phyloP scores from a whole-genome alignment of 2,797 vertebrate genomes.

The Pangasius mekongensis region DNA sequence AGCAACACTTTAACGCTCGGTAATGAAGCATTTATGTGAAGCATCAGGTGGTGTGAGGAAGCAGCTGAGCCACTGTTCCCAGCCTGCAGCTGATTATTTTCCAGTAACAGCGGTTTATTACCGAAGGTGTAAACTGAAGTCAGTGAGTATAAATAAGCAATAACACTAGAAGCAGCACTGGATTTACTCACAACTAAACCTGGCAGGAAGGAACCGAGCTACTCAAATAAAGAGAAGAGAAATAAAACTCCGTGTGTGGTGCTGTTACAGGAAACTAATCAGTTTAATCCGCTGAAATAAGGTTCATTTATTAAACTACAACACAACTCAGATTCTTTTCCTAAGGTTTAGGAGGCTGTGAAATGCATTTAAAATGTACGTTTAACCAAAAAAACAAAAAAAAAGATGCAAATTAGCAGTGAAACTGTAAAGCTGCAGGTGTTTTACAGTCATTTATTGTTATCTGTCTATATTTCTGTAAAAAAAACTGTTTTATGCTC shows the following conservation, averaged over 20 bases:
- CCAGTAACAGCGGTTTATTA: slow-evolving; percentile 2
- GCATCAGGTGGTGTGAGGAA: not conserved
- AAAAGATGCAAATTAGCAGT: too few relatives aligned
- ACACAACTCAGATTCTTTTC: not conserved
- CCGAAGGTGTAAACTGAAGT: not conserved
- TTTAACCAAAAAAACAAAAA: not conserved
- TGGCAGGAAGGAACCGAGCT: not conserved
- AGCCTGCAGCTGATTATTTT: not conserved
- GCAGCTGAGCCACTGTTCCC: not conserved
- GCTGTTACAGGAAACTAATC: not conserved
- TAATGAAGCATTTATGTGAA: not conserved
- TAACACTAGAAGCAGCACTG: not conserved
- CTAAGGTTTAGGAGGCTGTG: not conserved
- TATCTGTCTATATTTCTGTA: not conserved
- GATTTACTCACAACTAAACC: not conserved
- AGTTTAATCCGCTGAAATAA: not conserved
- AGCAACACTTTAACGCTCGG: not conserved
- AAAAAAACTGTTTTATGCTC: too few relatives aligned
- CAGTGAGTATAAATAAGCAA: not conserved
- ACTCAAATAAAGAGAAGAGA: not conserved
- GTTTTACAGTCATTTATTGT: not conserved
- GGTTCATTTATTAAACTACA: not conserved
- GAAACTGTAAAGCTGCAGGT: not conserved
- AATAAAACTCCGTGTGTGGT: not conserved
- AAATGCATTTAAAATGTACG: not conserved